Percentiles rank a stretch among this genome's conserved stretches.
Conservation (phyloP, 2,797 vertebrate genomes). For the Synaphobranchus kaupii region DNA sequence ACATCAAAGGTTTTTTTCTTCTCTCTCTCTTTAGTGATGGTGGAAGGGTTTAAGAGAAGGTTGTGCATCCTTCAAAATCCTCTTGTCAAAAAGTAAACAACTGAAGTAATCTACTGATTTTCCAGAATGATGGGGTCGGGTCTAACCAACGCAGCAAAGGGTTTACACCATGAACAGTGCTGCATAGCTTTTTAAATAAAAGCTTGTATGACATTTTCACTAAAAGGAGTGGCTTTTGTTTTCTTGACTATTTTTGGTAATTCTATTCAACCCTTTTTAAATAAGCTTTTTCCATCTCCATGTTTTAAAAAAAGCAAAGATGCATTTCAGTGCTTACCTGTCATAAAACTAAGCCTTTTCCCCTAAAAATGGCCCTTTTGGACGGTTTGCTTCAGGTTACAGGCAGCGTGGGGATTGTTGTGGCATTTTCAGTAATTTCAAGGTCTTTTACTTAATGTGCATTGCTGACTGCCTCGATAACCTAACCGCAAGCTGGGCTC, state of each 20-base stretch:
- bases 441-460: not conserved
- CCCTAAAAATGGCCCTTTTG: not conserved
- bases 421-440: not conserved
- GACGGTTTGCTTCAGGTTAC: not conserved
- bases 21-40: not conserved
- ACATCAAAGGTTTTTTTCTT: not conserved
- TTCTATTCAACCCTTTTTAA: not conserved
- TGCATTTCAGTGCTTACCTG: not conserved
- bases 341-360: not conserved
- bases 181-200: not conserved
- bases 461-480: slow-evolving; percentile 33
- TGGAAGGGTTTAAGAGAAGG: not conserved
- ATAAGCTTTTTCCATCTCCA: not conserved
- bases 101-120: not conserved
- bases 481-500: not conserved
- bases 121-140: not conserved
- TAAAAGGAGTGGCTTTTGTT: not conserved
- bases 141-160: not conserved
- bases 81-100: not conserved
- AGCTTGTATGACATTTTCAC: not conserved
- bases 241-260: not conserved
- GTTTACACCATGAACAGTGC: not conserved
- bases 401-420: not conserved
- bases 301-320: not conserved
- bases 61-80: not conserved